These are phyloP conservation scores for Aplidium turbinatum DNA, from an alignment of 23 tunicate genomes.

Conservation along the genomic window DNA sequence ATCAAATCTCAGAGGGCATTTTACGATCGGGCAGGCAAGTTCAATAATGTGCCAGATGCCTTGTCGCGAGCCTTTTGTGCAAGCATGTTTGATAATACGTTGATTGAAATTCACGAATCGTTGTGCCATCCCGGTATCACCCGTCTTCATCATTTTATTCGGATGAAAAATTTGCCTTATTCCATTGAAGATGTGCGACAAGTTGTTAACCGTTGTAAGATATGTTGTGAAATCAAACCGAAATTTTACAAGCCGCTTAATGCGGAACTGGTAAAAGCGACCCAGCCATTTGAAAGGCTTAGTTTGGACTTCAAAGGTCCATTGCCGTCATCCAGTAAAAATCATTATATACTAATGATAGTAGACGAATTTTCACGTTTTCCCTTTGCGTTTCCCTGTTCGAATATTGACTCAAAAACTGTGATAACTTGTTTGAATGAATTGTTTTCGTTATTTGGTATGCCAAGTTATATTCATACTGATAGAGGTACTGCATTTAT, in stretches of 20 bases:
- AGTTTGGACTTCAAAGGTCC: conserved; percentile 33
- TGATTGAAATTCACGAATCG: conserved; percentile 3
- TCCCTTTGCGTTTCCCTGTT: conserved; percentile 25
- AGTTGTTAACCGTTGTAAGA: conserved; percentile 1
- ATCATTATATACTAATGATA: conserved; percentile 7
- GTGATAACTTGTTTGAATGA: not conserved
- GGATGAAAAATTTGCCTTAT: conserved; percentile 28
- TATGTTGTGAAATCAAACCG: conserved; percentile 25
- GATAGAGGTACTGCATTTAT: conserved; percentile 10
- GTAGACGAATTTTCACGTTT: conserved; percentile 5
- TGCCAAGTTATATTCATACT: conserved; percentile 13
- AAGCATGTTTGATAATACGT: no score
- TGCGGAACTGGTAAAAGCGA: conserved; percentile 17
- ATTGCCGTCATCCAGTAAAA: conserved; percentile 6
- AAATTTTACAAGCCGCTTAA: not conserved
- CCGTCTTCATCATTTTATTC: conserved; percentile 19
- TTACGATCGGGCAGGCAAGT: conserved; percentile 9
- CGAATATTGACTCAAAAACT: conserved; percentile 1
- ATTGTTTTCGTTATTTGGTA: no score
- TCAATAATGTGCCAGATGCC: conserved; percentile 33
- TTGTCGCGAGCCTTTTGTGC: conserved; percentile 24
- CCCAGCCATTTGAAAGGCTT: conserved; percentile 23
- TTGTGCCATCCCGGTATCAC: conserved; percentile 36
- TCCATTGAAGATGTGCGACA: conserved; percentile 31
- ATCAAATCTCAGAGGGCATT: no score